Conservation (phyloP, 2,113 vertebrate species). For the Siniperca chuatsi region DNA sequence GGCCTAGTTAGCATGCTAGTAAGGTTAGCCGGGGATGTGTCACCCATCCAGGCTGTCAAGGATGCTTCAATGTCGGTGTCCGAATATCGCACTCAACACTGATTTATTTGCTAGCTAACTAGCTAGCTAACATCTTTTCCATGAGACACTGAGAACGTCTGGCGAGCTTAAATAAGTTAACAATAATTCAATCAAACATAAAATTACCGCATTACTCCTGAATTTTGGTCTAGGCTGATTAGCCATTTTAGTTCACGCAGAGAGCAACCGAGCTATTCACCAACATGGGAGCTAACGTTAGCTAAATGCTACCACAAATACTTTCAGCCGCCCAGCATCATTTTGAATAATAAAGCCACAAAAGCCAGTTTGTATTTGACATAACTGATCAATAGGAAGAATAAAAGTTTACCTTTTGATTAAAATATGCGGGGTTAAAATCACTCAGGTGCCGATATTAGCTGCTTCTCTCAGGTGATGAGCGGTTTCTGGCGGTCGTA, state of each 20-base stretch:
- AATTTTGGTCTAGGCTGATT: background rate
- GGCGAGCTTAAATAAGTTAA: fast-evolving
- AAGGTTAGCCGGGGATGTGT: conserved; percentile 4
- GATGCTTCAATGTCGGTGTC: conserved; percentile 74
- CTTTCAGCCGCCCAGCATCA: background rate
- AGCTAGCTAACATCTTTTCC: no score
- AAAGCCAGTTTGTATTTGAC: fast-evolving
- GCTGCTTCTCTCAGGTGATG: background rate
- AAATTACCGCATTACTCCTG: fast-evolving
- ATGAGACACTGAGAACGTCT: background rate
- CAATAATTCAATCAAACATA: no score
- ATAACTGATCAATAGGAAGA: fast-evolving
- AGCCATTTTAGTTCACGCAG: background rate
- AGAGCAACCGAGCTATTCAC: conserved; percentile 1
- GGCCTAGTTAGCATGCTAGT: background rate
- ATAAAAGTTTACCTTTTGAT: conserved; percentile 23
- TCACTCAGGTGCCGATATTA: fast-evolving
- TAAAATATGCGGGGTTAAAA: background rate
- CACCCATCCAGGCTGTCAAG: conserved; percentile 45
- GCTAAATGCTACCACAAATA: background rate
- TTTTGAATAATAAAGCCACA: fast-evolving
- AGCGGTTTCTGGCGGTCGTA: conserved; percentile 43
- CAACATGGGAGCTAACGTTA: conserved; percentile 3
- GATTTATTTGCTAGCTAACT: no score
- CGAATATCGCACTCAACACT: background rate